Conservation (phyloP, 2,888 invertebrate genomes). For the Cheilosia vernalis region DNA sequence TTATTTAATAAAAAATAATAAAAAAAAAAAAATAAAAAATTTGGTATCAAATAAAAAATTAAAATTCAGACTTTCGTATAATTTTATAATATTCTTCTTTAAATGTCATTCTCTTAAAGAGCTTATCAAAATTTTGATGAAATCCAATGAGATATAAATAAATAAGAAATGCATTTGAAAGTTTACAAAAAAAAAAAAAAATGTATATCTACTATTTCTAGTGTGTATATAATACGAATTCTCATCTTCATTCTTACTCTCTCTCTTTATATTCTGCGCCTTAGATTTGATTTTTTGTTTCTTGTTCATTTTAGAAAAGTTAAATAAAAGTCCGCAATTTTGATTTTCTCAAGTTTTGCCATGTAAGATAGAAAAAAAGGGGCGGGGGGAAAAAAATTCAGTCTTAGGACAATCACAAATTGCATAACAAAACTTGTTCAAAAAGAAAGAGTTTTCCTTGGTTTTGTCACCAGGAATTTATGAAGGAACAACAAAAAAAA, state of each 20-base stretch:
- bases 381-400: conserved; percentile 77
- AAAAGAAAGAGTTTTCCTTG: conserved; percentile 29
- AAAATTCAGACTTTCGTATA: conserved; percentile 66
- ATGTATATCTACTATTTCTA: conserved; percentile 60
- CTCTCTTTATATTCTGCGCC: conserved; percentile 54
- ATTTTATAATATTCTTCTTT: conserved; percentile 28
- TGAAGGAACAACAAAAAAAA: neutral
- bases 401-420: conserved; percentile 80
- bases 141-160: conserved; percentile 67
- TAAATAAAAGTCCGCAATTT: conserved; percentile 62
- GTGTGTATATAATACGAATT: conserved; percentile 67
- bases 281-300: conserved; percentile 26
- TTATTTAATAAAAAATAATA: conserved; percentile 48
- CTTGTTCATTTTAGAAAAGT: conserved; percentile 38
- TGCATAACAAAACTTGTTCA: conserved; percentile 76
- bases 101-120: conserved; percentile 39
- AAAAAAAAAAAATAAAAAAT: conserved; percentile 29
- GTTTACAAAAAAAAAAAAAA: conserved; percentile 40
- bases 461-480: conserved; percentile 39
- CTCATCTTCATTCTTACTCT: conserved; percentile 67
- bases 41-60: conserved; percentile 71
- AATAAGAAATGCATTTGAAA: conserved; percentile 66
- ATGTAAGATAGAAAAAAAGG: conserved; percentile 63
- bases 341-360: conserved; percentile 69
- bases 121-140: conserved; percentile 64